Evolutionary conservation across 2,888 invertebrate species (phyloP).

Genomic region (Coenonympha glycerion): DNA sequence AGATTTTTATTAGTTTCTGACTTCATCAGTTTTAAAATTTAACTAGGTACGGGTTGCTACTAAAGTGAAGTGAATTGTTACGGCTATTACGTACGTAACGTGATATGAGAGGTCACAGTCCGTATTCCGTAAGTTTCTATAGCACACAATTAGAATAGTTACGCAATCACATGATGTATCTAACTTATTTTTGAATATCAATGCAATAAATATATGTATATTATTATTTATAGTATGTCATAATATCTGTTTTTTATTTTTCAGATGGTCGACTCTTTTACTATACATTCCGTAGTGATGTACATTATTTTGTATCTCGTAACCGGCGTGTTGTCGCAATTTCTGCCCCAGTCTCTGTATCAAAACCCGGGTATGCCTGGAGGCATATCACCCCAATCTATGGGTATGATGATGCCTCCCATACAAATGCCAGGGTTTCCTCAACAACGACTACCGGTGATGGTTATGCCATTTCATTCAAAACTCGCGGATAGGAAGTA

Average conservation of each 20-base stretch:
- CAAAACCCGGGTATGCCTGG: conserved; percentile 15
- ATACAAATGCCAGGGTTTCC: conserved; percentile 30
- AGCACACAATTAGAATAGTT: background rate
- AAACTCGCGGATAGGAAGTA: conserved; percentile 35
- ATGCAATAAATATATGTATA: background rate
- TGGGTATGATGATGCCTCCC: conserved; percentile 31
- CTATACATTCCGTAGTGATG: conserved; percentile 8
- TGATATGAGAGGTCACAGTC: too few species aligned
- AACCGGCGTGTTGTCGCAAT: conserved; percentile 16
- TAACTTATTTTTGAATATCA: background rate
- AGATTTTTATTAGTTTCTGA: too few species aligned
- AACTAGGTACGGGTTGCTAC: too few species aligned
- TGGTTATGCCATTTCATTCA: conserved; percentile 57
- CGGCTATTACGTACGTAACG: too few species aligned
- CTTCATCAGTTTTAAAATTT: too few species aligned
- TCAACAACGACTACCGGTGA: conserved; percentile 47
- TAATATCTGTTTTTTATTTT: background rate
- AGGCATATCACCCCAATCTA: conserved; percentile 18
- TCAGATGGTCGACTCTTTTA: conserved; percentile 17
- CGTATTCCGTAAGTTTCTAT: background rate
- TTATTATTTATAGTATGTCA: too few species aligned
- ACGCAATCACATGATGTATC: background rate
- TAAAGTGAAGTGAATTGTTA: too few species aligned
- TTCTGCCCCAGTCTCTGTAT: conserved; percentile 11
- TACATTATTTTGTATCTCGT: conserved; percentile 13